phyloP scores from a whole-genome alignment of 2,113 vertebrate genomes.

The Lota lota region DNA sequence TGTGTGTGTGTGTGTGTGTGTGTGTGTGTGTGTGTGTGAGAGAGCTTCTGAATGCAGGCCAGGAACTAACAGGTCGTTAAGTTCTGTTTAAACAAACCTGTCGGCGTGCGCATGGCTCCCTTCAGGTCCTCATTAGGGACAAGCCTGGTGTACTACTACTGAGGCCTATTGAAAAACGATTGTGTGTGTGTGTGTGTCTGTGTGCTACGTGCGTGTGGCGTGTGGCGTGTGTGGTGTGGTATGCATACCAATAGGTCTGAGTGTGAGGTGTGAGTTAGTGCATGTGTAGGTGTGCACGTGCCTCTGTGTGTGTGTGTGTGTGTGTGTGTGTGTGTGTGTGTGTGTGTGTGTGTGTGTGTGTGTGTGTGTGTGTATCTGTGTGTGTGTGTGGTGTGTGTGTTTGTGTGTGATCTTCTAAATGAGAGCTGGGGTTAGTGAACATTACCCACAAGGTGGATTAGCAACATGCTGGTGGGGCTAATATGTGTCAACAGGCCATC shows the following conservation, averaged over 20 bases:
- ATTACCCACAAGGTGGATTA: slow-evolving; percentile 32
- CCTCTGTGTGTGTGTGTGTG: too few relatives aligned
- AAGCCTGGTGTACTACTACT: slow-evolving; percentile 38
- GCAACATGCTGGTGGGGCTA: slow-evolving; percentile 31
- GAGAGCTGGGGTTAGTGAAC: slow-evolving; percentile 39
- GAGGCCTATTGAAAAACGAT: background rate
- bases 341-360: too few relatives aligned
- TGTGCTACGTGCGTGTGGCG: slow-evolving; percentile 34
- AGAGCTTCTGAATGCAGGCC: slow-evolving; percentile 39
- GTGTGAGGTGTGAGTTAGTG: too few relatives aligned
- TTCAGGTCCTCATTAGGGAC: slow-evolving; percentile 51
- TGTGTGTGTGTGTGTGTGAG: slow-evolving; percentile 55
- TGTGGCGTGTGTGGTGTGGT: slow-evolving; percentile 13
- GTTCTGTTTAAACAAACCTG: slow-evolving; percentile 64
- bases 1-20: slow-evolving; percentile 29
- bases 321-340: too few relatives aligned
- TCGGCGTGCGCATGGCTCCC: slow-evolving; percentile 33
- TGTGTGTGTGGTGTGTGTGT: too few relatives aligned
- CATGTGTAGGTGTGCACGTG: too few relatives aligned
- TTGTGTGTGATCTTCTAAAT: too few relatives aligned
- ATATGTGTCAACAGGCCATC: slow-evolving; percentile 42
- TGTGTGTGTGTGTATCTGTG: too few relatives aligned
- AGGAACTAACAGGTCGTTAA: slow-evolving; percentile 67
- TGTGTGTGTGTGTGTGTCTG: slow-evolving; percentile 24
- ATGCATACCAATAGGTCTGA: too few relatives aligned